Evolutionary conservation across 2,797 vertebrate species (phyloP), one percentile per base, ranked within the genome.

Genomic region (Trematomus bernacchii): DNA sequence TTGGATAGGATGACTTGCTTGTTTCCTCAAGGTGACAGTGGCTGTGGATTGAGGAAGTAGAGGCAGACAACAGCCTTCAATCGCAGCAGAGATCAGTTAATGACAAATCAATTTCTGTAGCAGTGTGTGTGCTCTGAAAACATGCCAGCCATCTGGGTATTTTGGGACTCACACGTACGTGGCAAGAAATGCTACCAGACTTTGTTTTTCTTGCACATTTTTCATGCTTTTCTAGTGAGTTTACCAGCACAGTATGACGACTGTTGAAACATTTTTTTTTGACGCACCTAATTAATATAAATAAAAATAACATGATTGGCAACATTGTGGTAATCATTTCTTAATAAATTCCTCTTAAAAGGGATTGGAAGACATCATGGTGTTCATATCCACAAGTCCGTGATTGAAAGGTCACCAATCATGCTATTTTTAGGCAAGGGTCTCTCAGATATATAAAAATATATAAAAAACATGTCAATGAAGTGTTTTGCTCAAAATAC

Each of bases 81-180:
- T 3, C 4, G n/a, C 16, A 23, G 63, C 11, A 48, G 47, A 23
- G 57, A 77, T 72, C 12, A 47, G 51, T 73, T 73, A 42, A 65
- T 80, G 53, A 77, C 47, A 30, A 66, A 73, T 80, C 54, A 46
- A 58, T 73, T 69, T 69, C 37, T n/a, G 63, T 10, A 19, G 68
- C 30, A n/a, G 43, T 40, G 30, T 53, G 30, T 33, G 47, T n/a
- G n/a, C 27, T 78, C 21, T 19, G 30, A 19, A 57, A 80, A 53
- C 30, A 51, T 11, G 14, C 27, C 59, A 46, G 37, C 11, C 53
- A 19, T 61, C 65, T 59, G 63, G 43, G n/a, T 61, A 12, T 74
- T 79, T 63, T 65, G 47, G 67, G 50, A 61, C 19, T 50, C 46
- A 1, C 13, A 21, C 12, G 3, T 67, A 48, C 66, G 50, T 44